A percentile compares a stretch with the other conserved stretches of the same genome.
Evolutionary conservation across 2,797 vertebrate species (phyloP).

Genomic region (Helarctos malayanus): DNA sequence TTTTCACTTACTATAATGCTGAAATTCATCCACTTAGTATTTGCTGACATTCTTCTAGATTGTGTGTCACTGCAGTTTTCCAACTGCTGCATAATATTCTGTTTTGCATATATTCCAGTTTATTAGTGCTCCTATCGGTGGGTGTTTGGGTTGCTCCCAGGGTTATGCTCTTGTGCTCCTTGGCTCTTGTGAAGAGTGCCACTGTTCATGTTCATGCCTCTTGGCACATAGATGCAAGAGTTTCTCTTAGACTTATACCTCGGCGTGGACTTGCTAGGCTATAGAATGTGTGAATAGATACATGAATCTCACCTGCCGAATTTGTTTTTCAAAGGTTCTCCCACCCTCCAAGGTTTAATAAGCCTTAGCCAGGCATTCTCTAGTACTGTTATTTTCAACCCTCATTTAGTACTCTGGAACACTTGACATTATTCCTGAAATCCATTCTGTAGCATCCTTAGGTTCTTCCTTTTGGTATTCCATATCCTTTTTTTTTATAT

Average conservation of each 20-base stretch:
- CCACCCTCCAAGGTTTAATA: background rate
- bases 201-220: background rate
- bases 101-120: background rate
- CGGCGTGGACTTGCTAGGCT: background rate
- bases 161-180: background rate
- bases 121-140: background rate
- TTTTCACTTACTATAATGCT: background rate
- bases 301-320: background rate
- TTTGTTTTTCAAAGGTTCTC: background rate
- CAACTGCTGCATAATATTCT: no score
- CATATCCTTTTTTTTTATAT: background rate
- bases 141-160: background rate
- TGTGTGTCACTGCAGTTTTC: background rate
- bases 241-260: background rate
- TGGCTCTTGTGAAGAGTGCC: background rate
- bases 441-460: background rate
- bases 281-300: background rate
- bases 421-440: background rate
- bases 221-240: background rate
- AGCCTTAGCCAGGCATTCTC: background rate
- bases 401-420: background rate
- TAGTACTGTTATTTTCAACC: background rate
- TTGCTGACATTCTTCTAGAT: background rate
- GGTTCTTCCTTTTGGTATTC: background rate
- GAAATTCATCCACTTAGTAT: background rate